Evolutionary conservation across 2,113 vertebrate species (phyloP).

Genomic region (Ceyx cyanopectus): DNA sequence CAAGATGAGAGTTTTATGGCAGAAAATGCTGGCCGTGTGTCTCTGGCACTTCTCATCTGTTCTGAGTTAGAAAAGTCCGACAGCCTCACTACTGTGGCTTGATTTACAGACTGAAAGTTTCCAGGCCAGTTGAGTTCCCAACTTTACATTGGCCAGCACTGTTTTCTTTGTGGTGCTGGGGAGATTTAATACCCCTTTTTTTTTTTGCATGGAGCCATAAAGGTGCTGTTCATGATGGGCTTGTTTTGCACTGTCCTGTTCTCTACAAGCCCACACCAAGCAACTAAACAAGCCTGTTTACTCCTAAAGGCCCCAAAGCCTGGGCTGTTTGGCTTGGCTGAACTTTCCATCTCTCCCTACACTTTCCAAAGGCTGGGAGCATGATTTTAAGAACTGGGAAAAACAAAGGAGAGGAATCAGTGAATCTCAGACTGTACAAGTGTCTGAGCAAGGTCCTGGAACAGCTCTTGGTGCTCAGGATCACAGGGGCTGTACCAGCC

Average conservation of each 20-base stretch:
- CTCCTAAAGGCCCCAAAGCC: neutral
- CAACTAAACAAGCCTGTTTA: neutral
- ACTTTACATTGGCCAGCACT: neutral
- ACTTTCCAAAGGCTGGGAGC: neutral
- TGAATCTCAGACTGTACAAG: neutral
- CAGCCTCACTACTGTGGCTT: neutral
- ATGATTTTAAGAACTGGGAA: neutral
- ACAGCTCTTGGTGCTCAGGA: neutral
- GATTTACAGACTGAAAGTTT: neutral
- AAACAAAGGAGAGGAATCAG: neutral
- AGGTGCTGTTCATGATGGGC: fast-evolving
- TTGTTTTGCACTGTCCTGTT: neutral
- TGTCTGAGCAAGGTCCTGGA: neutral
- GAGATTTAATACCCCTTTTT: neutral
- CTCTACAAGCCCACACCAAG: neutral
- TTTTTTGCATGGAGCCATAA: neutral
- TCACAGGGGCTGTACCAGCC: neutral
- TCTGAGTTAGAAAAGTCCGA: neutral
- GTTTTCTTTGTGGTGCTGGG: neutral
- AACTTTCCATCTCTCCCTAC: neutral
- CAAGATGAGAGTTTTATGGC: neutral
- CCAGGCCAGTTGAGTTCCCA: neutral
- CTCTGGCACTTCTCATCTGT: neutral
- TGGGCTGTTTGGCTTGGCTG: neutral
- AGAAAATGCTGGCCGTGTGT: neutral